These are phyloP conservation scores for Ammodytes marinus DNA, from an alignment of 2,113 vertebrate genomes.

Conservation along the genomic window DNA sequence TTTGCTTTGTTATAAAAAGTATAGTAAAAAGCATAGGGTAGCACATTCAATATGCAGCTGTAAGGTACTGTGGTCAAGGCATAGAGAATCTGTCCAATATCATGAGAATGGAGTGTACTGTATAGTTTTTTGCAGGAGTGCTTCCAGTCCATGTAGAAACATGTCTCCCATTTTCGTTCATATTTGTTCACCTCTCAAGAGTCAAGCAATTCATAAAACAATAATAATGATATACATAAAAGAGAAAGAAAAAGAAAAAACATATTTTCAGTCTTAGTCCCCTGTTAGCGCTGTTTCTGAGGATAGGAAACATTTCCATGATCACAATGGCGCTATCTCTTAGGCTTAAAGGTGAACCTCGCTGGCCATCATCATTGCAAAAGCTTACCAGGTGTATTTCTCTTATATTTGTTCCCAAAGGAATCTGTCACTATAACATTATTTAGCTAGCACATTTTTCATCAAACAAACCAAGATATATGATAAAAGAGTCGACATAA, in stretches of 20 bases:
- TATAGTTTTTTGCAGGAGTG: conserved; percentile 9
- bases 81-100: conserved; percentile 39
- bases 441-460: conserved; percentile 42
- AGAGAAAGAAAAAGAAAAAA: conserved; percentile 42
- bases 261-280: conserved; percentile 75
- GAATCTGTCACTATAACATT: conserved; percentile 44
- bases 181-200: conserved; percentile 78
- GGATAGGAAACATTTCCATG: conserved; percentile 26
- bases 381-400: conserved; percentile 53
- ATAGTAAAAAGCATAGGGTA: conserved; percentile 30
- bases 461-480: conserved; percentile 34
- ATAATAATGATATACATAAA: conserved; percentile 54
- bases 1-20: conserved; percentile 48
- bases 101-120: conserved; percentile 48
- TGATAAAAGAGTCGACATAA: conserved; percentile 30
- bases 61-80: conserved; percentile 63
- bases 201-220: conserved; percentile 45
- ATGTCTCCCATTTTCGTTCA: conserved; percentile 57
- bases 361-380: conserved; percentile 14
- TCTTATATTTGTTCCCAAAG: conserved; percentile 22
- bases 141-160: conserved; percentile 45
- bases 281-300: conserved; percentile 48
- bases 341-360: background rate
- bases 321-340: conserved; percentile 3
- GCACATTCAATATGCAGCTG: conserved; percentile 27